Evolutionary conservation across 2,797 vertebrate species (phyloP), one percentile per base, ranked within the genome.

Genomic region (Anniella stebbinsi): DNA sequence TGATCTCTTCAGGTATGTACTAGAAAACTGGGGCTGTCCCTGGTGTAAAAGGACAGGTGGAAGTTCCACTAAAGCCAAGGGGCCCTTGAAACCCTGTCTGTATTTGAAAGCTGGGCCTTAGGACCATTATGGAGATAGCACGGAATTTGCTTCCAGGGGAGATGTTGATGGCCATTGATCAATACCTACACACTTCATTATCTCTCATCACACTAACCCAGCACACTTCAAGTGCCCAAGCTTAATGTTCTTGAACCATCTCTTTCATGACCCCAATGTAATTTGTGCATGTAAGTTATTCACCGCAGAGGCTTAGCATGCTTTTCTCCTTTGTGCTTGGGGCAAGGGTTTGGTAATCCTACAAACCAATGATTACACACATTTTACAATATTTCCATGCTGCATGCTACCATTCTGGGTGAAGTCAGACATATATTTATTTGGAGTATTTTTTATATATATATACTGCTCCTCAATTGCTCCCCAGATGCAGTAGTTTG

Each of bases 221-320:
- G 95, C 93, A 80, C 48, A 87, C 84, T 12, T 45, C 17, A 2
- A 17, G 80, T 1, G 73, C 84, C 84, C 93, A 78, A 70, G 80
- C 84, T 88, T 93, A 95, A 95, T 93, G 94, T 84, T 94, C 93
- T 96, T 89, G 86, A 95, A 93, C 92, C 91, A 92, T 87, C 92
- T 45, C 78, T 75, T 80, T 93, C 93, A 84, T n/a, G 60, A 18
- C 78, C 90, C 87, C 92, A 87, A 57, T 86, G 88, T 88, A 48
- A 82, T 63, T 81, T 87, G 78, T 8, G 7, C 69, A 92, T 93
- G 87, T 92, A 94, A 85, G 92, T 91, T 89, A 78, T 90, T 45
- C 87, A 88, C 1, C 10, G 73, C 54, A 88, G 93, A 94, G 86
- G 23, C 28, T 87, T 30, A 38, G 45, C 73, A 83, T 23, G 8